Evolutionary conservation across 2,797 vertebrate genomes (phyloP).

Genomic region (Perdix hodgsoniae): DNA sequence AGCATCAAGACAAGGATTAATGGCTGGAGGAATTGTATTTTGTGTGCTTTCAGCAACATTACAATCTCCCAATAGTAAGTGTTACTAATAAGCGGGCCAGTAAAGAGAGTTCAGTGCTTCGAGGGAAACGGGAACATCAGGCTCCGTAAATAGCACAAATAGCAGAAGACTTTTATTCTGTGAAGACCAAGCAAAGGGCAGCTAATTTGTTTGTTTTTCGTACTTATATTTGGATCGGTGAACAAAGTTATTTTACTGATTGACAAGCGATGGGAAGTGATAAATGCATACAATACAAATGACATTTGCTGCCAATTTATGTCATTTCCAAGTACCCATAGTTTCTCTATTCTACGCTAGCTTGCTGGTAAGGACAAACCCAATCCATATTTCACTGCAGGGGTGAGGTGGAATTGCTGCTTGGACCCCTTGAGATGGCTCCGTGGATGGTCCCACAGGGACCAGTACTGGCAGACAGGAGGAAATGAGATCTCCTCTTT

Average conservation of each 20-base stretch:
- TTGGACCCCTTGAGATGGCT: background rate
- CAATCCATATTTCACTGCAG: background rate
- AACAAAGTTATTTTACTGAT: background rate
- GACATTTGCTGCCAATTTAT: background rate
- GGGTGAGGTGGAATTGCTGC: rapidly evolving
- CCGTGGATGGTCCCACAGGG: background rate
- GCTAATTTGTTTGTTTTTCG: background rate
- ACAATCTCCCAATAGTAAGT: constrained; percentile 60
- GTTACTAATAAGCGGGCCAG: constrained; percentile 44
- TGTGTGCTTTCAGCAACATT: constrained; percentile 56
- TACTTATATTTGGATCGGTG: background rate
- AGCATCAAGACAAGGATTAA: constrained; percentile 78
- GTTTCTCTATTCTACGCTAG: background rate
- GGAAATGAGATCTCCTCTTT: background rate
- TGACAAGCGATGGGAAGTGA: background rate
- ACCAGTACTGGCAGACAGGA: background rate
- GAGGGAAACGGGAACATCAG: constrained; percentile 37
- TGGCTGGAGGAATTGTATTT: constrained; percentile 67
- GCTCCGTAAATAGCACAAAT: constrained; percentile 34
- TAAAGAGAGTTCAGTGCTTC: background rate
- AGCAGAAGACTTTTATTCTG: background rate
- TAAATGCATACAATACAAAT: background rate
- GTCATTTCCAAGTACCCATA: background rate
- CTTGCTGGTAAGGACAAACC: background rate
- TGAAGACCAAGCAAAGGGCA: background rate